Conservation (phyloP, 1,140 invertebrate species). For the Drosophila yakuba region DNA sequence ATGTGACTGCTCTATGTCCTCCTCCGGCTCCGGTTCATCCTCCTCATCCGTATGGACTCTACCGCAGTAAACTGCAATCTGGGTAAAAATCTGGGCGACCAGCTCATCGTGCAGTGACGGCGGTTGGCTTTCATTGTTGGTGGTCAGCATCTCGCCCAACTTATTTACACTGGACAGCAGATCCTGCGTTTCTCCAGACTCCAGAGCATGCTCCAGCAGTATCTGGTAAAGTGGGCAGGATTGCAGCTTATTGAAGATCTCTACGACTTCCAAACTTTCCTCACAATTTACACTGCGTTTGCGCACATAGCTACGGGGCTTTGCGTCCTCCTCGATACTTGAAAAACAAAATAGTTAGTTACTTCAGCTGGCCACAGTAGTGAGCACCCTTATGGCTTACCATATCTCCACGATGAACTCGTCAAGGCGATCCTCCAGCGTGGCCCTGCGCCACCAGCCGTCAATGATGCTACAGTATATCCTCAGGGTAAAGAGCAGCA, state of each 20-base stretch:
- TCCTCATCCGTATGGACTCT: neutral
- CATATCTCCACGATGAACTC: constrained; percentile 72
- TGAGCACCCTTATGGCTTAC: neutral
- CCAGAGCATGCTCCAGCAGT: constrained; percentile 57
- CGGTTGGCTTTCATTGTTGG: constrained; percentile 27
- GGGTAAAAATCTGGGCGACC: constrained; percentile 29
- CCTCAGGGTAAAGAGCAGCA: constrained; percentile 39
- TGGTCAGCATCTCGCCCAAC: constrained; percentile 55
- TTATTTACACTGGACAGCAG: constrained; percentile 62
- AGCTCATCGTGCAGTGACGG: constrained; percentile 51
- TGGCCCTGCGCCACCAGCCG: constrained; percentile 70
- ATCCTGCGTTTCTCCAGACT: constrained; percentile 70
- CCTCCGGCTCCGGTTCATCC: neutral
- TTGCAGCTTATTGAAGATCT: constrained; percentile 25
- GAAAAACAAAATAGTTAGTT: neutral
- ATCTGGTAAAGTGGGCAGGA: constrained; percentile 56
- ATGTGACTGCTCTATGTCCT: neutral
- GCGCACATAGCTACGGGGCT: constrained; percentile 6
- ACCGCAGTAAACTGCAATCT: constrained; percentile 17
- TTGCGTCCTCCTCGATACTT: neutral
- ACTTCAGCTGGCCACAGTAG: neutral
- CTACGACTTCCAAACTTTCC: neutral
- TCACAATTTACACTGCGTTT: neutral
- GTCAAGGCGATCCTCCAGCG: constrained; percentile 60
- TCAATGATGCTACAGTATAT: constrained; percentile 75